phyloP scores from a whole-genome alignment of 2,888 invertebrate species.

The Eucera pruinosa region DNA sequence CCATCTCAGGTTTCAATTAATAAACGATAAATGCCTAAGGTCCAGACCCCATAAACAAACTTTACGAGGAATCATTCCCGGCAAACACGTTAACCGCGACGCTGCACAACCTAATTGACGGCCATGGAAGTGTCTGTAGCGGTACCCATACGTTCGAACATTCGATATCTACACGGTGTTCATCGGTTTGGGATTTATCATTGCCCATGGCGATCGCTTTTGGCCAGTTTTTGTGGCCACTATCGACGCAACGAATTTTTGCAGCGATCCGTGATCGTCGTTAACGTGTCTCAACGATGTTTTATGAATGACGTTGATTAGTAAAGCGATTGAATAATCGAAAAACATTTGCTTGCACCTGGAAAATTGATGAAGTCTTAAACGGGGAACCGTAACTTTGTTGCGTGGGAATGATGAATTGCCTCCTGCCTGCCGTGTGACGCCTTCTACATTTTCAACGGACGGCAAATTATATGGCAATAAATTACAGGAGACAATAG shows the following conservation, averaged over 20 bases:
- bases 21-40: slow-evolving; percentile 63
- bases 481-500: no score
- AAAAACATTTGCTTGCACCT: slow-evolving; percentile 1
- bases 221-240: slow-evolving; percentile 13
- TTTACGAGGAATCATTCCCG: slow-evolving; percentile 66
- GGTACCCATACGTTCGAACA: slow-evolving; percentile 1
- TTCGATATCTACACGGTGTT: slow-evolving; percentile 20
- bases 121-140: slow-evolving; percentile 10
- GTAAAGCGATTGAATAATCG: slow-evolving; percentile 33
- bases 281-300: slow-evolving; percentile 19
- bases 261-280: slow-evolving; percentile 5
- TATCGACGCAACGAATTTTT: neutral
- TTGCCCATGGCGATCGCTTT: neutral
- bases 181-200: slow-evolving; percentile 31
- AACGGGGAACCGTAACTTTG: slow-evolving; percentile 9
- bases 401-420: slow-evolving; percentile 20
- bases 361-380: slow-evolving; percentile 30
- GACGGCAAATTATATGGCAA: neutral
- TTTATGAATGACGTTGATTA: slow-evolving; percentile 36
- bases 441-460: neutral
- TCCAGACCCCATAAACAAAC: slow-evolving; percentile 62
- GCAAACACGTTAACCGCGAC: slow-evolving; percentile 56
- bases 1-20: slow-evolving; percentile 66
- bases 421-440: neutral
- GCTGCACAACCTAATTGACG: slow-evolving; percentile 34